phyloP scores from a whole-genome alignment of 2,113 vertebrate species.

The Sinocyclocheilus rhinocerous region DNA sequence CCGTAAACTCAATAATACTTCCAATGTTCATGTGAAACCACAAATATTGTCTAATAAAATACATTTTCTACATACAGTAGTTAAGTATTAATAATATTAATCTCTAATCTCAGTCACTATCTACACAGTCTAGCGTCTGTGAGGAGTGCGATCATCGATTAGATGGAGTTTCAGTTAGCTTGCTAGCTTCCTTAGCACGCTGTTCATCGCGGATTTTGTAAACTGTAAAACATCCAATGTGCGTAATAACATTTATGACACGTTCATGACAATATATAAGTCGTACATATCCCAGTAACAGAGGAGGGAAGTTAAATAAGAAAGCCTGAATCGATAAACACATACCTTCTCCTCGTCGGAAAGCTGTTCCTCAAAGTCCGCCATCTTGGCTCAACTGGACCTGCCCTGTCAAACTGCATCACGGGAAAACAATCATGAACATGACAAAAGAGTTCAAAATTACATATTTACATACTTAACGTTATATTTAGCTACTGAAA shows the following conservation, averaged over 20 bases:
- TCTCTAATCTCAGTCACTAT: not conserved
- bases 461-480: not conserved
- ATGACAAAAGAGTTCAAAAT: not conserved
- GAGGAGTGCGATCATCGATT: not conserved
- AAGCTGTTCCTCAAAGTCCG: conserved; percentile 86
- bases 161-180: conserved; percentile 32
- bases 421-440: conserved; percentile 45
- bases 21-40: not conserved
- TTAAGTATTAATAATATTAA: not conserved
- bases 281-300: not conserved
- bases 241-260: not conserved
- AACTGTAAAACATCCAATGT: not conserved
- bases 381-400: conserved; percentile 85
- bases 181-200: conserved; percentile 40
- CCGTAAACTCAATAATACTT: not conserved
- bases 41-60: not conserved
- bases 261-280: not conserved
- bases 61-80: not conserved
- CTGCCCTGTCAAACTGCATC: conserved; percentile 62
- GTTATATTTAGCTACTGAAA: not conserved
- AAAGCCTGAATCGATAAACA: conserved; percentile 39
- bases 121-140: not conserved
- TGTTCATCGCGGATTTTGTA: not conserved
- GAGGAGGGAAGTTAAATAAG: not conserved
- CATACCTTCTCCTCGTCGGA: conserved; percentile 90